These are phyloP conservation scores for Notiomystis cincta DNA, from an alignment of 2,113 vertebrate genomes.

Conservation along the genomic window DNA sequence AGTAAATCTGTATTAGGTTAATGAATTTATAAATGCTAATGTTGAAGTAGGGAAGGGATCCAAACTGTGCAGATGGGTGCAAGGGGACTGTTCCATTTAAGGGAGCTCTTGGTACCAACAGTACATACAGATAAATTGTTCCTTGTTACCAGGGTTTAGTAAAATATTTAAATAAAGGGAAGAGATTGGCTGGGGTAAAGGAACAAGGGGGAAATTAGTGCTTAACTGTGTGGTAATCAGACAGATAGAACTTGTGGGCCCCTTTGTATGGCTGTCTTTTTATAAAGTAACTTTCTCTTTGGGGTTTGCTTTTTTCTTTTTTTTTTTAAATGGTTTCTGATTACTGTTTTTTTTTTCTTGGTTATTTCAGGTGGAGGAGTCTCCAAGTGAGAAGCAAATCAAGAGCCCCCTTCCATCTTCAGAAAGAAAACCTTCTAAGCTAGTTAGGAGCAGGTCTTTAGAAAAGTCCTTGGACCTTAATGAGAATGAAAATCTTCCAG, in stretches of 20 bases:
- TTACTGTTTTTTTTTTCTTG: not conserved
- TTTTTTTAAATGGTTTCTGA: not conserved
- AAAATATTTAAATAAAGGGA: not conserved
- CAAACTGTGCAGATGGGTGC: not conserved
- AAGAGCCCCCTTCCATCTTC: slow-evolving; percentile 67
- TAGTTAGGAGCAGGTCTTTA: slow-evolving; percentile 65
- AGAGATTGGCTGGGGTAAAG: not conserved
- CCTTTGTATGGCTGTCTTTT: not conserved
- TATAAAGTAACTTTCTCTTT: not conserved
- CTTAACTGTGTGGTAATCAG: not conserved
- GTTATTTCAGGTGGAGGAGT: slow-evolving; percentile 68
- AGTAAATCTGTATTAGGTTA: not conserved
- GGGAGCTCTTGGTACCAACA: not conserved
- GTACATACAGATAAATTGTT: not conserved
- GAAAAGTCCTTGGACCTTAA: slow-evolving; percentile 82
- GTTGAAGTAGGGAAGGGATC: not conserved
- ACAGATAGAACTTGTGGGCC: not conserved
- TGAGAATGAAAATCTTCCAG: slow-evolving; percentile 82
- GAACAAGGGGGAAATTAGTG: not conserved
- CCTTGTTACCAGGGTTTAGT: not conserved
- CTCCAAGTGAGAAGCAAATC: slow-evolving; percentile 47
- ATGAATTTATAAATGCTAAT: not conserved
- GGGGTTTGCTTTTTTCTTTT: not conserved
- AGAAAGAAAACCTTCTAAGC: slow-evolving; percentile 65
- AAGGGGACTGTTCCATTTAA: not conserved